Evolutionary conservation across 2,888 invertebrate species (phyloP).

Genomic region (Trilocha varians): DNA sequence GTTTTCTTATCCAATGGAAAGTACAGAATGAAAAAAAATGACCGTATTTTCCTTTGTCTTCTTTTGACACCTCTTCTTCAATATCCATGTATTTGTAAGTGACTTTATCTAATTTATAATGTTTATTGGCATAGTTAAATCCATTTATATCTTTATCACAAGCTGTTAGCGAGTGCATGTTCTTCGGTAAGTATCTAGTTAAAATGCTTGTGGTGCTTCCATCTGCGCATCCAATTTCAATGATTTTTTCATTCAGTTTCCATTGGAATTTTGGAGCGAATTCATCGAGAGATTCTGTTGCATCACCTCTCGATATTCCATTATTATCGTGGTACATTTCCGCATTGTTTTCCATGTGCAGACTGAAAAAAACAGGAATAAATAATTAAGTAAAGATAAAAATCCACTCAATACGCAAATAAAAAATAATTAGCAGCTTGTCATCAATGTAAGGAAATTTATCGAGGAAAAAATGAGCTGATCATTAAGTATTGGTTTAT

Average conservation of each 20-base stretch:
- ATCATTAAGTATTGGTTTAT: too few relatives aligned
- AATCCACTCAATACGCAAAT: too few relatives aligned
- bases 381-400: background rate
- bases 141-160: constrained; percentile 80
- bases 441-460: too few relatives aligned
- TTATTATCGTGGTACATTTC: constrained; percentile 4
- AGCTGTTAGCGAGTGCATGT: constrained; percentile 68
- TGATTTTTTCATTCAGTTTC: constrained; percentile 54
- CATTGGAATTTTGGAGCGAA: constrained; percentile 72
- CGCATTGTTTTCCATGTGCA: constrained; percentile 5
- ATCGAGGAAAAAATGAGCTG: too few relatives aligned
- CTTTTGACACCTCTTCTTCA: background rate
- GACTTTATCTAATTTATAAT: constrained; percentile 47
- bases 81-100: constrained; percentile 1
- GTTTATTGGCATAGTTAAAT: constrained; percentile 75
- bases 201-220: constrained; percentile 75
- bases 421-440: too few relatives aligned
- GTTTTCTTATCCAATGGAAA: constrained; percentile 2
- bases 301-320: constrained; percentile 4
- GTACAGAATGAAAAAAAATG: constrained; percentile 2
- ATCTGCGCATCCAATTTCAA: constrained; percentile 83
- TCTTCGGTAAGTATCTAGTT: constrained; percentile 71
- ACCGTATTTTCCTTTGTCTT: constrained; percentile 1
- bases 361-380: constrained; percentile 1
- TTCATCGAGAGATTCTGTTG: constrained; percentile 72